Evolutionary conservation across 2,797 vertebrate species (phyloP).

Genomic region (Decapterus maruadsi): DNA sequence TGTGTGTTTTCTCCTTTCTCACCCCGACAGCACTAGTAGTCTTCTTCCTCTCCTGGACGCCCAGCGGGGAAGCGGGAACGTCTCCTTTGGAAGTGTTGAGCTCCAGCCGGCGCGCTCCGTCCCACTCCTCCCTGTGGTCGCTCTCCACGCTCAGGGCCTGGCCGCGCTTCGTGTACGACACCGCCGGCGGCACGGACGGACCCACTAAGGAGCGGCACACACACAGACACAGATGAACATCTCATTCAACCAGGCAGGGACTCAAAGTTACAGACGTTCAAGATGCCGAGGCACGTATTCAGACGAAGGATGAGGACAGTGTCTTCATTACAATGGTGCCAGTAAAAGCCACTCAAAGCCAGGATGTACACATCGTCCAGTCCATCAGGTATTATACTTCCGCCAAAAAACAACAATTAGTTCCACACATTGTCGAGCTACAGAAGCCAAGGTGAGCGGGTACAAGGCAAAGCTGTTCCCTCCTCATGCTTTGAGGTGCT

Average conservation of each 20-base stretch:
- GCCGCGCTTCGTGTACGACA: constrained; percentile 92
- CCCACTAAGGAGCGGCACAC: constrained; percentile 84
- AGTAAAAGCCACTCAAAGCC: constrained; percentile 75
- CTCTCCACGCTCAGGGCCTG: constrained; percentile 93
- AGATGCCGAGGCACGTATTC: not conserved
- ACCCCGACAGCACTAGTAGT: constrained; percentile 90
- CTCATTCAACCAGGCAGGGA: not conserved
- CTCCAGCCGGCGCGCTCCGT: constrained; percentile 91
- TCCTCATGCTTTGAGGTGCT: constrained; percentile 79
- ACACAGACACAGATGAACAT: not conserved
- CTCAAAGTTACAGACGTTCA: not conserved
- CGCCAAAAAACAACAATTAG: constrained; percentile 22
- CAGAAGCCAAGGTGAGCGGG: constrained; percentile 61
- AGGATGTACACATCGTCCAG: constrained; percentile 40
- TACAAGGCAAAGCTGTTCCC: constrained; percentile 72
- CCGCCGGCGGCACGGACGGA: constrained; percentile 91
- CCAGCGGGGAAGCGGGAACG: constrained; percentile 91
- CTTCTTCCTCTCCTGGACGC: constrained; percentile 93
- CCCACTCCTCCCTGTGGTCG: constrained; percentile 95
- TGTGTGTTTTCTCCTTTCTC: constrained; percentile 67
- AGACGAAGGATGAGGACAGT: constrained; percentile 26
- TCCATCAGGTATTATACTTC: constrained; percentile 22
- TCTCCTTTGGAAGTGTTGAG: constrained; percentile 93
- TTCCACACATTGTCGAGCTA: constrained; percentile 38
- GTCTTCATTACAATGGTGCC: constrained; percentile 23